phyloP scores from a whole-genome alignment of 2,888 invertebrate genomes.

The Rhaphigaster nebulosa region DNA sequence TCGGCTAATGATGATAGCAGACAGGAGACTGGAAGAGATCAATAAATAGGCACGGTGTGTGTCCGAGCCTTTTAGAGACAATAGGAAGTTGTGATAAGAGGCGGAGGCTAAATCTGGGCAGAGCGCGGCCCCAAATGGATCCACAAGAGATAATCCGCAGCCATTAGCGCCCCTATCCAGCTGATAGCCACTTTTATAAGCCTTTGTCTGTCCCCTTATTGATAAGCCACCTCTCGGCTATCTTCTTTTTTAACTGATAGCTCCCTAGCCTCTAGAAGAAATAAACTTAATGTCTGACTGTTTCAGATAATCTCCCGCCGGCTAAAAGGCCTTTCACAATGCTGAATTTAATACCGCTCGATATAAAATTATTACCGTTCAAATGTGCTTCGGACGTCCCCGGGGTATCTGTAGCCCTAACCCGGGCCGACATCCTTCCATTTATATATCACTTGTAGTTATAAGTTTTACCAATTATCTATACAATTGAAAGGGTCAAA shows the following conservation, averaged over 20 bases:
- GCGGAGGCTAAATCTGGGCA: background rate
- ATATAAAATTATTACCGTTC: constrained; percentile 40
- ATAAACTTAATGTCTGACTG: constrained; percentile 28
- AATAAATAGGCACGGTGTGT: constrained; percentile 2
- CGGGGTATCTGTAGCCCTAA: background rate
- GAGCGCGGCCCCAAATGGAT: background rate
- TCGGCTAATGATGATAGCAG: background rate
- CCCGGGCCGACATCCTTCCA: background rate
- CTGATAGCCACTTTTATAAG: constrained; percentile 43
- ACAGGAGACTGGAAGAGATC: constrained; percentile 15
- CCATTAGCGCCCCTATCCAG: constrained; percentile 23
- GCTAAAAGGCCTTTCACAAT: constrained; percentile 47
- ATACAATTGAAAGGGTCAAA: no score
- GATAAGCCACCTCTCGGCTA: background rate
- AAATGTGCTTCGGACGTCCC: background rate
- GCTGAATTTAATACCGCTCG: constrained; percentile 43
- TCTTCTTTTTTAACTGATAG: constrained; percentile 48
- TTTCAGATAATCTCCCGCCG: constrained; percentile 31
- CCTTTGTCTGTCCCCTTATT: constrained; percentile 48
- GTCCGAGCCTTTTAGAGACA: constrained; percentile 48
- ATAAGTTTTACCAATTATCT: no score
- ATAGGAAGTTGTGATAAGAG: constrained; percentile 42
- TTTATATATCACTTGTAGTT: background rate
- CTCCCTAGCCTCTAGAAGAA: constrained; percentile 28
- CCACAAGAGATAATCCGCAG: background rate